phyloP scores from a whole-genome alignment of 2,888 invertebrate genomes.

The Emesis castigata region DNA sequence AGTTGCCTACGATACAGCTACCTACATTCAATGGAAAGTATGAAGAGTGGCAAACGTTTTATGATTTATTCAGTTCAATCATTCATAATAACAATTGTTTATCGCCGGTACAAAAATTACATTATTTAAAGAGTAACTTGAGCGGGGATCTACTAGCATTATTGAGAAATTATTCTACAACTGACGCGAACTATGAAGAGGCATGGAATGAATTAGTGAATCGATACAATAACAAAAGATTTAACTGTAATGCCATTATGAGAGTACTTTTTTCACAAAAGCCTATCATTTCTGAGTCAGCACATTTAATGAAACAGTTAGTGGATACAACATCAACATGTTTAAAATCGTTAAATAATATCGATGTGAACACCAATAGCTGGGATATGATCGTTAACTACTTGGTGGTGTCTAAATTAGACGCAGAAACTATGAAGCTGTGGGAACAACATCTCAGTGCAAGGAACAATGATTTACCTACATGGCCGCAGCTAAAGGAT shows the following conservation, averaged over 20 bases:
- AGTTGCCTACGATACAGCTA: conserved; percentile 45
- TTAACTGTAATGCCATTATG: conserved; percentile 52
- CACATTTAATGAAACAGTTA: conserved; percentile 33
- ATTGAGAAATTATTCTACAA: conserved; percentile 52
- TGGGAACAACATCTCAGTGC: background rate
- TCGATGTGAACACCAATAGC: conserved; percentile 31
- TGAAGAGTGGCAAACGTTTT: conserved; percentile 57
- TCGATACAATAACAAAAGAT: conserved; percentile 60
- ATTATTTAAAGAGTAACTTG: conserved; percentile 60
- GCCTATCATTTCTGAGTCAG: conserved; percentile 39
- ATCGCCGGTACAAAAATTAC: conserved; percentile 54
- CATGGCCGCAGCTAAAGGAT: conserved; percentile 17
- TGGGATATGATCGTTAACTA: conserved; percentile 50
- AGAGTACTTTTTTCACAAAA: conserved; percentile 50
- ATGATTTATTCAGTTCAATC: conserved; percentile 52
- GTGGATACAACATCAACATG: conserved; percentile 54
- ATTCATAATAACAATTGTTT: conserved; percentile 49
- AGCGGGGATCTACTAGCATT: conserved; percentile 48
- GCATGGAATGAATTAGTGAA: conserved; percentile 50
- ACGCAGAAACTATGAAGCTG: background rate
- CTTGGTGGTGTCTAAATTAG: conserved; percentile 31
- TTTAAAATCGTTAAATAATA: conserved; percentile 48
- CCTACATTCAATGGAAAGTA: conserved; percentile 55
- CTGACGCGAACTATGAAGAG: conserved; percentile 52
- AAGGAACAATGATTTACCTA: conserved; percentile 4